Conservation (phyloP, 2,113 vertebrate species). For the Prionailurus bengalensis region DNA sequence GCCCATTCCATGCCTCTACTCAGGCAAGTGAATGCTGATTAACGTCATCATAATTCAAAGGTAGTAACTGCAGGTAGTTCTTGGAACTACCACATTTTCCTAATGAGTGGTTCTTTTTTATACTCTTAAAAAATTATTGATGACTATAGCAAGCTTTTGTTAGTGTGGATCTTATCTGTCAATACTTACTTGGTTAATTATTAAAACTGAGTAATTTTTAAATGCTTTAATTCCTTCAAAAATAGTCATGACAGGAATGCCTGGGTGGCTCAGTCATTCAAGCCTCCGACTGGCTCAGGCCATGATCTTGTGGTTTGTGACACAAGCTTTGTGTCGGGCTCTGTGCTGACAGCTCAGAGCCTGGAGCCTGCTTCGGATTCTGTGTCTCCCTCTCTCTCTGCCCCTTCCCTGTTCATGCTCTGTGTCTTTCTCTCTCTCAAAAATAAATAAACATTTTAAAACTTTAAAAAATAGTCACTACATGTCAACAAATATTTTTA, state of each 20-base stretch:
- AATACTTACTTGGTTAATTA: neutral
- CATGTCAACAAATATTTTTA: too few relatives aligned
- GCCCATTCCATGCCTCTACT: neutral
- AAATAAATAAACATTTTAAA: too few relatives aligned
- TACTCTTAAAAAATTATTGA: neutral
- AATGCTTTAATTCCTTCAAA: neutral
- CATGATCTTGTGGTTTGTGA: too few relatives aligned
- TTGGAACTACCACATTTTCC: neutral
- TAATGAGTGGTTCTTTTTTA: neutral
- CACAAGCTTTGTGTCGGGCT: too few relatives aligned
- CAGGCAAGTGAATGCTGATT: neutral
- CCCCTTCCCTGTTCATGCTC: too few relatives aligned
- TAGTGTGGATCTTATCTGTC: neutral
- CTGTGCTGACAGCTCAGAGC: too few relatives aligned
- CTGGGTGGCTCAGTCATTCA: too few relatives aligned
- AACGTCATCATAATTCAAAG: neutral
- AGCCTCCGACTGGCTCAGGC: too few relatives aligned
- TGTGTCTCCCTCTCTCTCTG: too few relatives aligned
- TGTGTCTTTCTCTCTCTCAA: too few relatives aligned
- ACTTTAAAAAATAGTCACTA: too few relatives aligned
- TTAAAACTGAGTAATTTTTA: neutral
- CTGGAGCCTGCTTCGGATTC: too few relatives aligned
- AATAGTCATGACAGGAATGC: neutral
- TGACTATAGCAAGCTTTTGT: neutral
- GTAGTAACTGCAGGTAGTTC: neutral